A percentile compares a stretch with the other conserved stretches of the same genome.
These are phyloP conservation scores for Syritta pipiens DNA, from an alignment of 2,888 invertebrate genomes.

Conservation along the genomic window DNA sequence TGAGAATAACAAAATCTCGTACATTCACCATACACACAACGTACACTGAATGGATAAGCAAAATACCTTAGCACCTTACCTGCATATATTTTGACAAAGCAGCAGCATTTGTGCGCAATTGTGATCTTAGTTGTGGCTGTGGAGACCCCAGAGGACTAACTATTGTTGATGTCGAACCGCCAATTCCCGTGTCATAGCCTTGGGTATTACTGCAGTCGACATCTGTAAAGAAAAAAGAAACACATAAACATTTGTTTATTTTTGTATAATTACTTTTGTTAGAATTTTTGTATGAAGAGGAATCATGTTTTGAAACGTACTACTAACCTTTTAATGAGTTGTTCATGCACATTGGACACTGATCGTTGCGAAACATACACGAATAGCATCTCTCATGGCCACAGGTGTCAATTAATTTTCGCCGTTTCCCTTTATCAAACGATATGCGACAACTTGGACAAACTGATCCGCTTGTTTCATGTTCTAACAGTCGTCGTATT, in stretches of 20 bases:
- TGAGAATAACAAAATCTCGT: constrained; percentile 45
- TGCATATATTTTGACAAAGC: constrained; percentile 85
- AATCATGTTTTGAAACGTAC: neutral
- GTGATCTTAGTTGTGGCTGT: constrained; percentile 80
- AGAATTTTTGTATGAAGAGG: neutral
- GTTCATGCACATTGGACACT: constrained; percentile 90
- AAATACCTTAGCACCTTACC: constrained; percentile 77
- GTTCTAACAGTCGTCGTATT: constrained; percentile 88
- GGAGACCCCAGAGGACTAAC: constrained; percentile 80
- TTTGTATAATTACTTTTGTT: constrained; percentile 9
- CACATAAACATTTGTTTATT: constrained; percentile 23
- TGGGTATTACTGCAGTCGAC: constrained; percentile 78
- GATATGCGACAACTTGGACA: constrained; percentile 95
- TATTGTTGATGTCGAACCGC: constrained; percentile 79
- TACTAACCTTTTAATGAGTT: constrained; percentile 77
- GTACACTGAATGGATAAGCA: constrained; percentile 14
- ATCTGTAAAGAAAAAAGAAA: constrained; percentile 70
- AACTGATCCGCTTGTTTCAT: constrained; percentile 85
- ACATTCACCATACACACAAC: constrained; percentile 45
- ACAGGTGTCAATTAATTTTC: constrained; percentile 96
- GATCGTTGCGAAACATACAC: constrained; percentile 95
- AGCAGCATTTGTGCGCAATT: constrained; percentile 85
- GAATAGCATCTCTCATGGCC: constrained; percentile 97
- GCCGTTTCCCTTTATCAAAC: constrained; percentile 97
- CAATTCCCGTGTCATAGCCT: constrained; percentile 79